A percentile compares a stretch with the other conserved stretches of the same genome.
These are phyloP conservation scores for Cossypha dichroa DNA, from an alignment of 2,797 vertebrate genomes.

Conservation along the genomic window DNA sequence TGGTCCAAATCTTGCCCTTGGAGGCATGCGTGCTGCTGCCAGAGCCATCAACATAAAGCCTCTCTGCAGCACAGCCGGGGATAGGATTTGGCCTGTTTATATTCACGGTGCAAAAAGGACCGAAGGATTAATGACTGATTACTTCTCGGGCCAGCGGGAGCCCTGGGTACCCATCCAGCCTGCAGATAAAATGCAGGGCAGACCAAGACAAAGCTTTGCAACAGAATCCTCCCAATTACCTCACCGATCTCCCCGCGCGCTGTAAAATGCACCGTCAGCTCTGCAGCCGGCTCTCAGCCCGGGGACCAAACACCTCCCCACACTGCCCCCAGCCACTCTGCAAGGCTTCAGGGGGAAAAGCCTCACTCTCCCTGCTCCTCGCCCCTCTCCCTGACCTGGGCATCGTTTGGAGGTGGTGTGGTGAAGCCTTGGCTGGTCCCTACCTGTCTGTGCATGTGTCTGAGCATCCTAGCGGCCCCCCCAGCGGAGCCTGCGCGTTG, in stretches of 20 bases:
- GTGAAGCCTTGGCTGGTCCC: not conserved
- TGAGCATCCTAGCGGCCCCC: slow-evolving; percentile 51
- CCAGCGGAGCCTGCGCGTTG: slow-evolving; percentile 73
- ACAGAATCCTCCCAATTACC: slow-evolving; percentile 60
- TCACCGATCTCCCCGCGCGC: slow-evolving; percentile 14
- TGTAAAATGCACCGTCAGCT: slow-evolving; percentile 53
- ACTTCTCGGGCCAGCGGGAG: slow-evolving; percentile 5
- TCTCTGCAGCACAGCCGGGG: slow-evolving; percentile 24
- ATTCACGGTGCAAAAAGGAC: slow-evolving; percentile 35
- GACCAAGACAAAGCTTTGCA: slow-evolving; percentile 59
- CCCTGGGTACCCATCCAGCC: slow-evolving; percentile 42
- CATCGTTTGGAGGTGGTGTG: not conserved
- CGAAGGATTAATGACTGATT: slow-evolving; percentile 54
- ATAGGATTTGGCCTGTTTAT: slow-evolving; percentile 60
- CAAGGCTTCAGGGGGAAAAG: not conserved
- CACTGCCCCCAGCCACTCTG: fast-evolving
- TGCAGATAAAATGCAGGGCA: slow-evolving; percentile 40
- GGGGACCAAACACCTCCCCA: not conserved
- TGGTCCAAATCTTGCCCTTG: slow-evolving; percentile 18
- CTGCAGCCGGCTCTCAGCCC: not conserved
- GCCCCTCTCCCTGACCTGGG: not conserved
- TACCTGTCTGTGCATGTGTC: slow-evolving; percentile 43
- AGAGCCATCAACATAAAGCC: slow-evolving; percentile 32
- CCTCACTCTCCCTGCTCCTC: fast-evolving
- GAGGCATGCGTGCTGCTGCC: slow-evolving; percentile 9